A percentile compares a stretch with the other conserved stretches of the same genome.
phyloP scores from a whole-genome alignment of 2,113 vertebrate species.

The Saimiri boliviensis region DNA sequence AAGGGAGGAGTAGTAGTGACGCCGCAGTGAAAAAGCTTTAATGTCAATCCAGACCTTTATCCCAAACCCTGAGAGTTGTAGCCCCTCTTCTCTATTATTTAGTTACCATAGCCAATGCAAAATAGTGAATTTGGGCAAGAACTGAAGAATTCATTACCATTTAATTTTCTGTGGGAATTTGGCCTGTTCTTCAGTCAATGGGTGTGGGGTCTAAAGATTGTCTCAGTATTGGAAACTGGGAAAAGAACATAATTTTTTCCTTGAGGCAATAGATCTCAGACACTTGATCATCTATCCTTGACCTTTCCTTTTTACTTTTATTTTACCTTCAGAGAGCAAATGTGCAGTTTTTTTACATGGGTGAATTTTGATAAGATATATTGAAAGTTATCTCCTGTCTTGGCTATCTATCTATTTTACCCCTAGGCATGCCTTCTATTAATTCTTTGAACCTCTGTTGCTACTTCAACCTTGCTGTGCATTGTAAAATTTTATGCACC shows the following conservation, averaged over 20 bases:
- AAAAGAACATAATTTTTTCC: not conserved
- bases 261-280: not conserved
- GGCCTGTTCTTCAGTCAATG: not conserved
- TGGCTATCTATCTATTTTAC: not conserved
- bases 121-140: not conserved
- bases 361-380: not conserved
- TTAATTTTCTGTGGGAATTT: not conserved
- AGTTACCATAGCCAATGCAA: not conserved
- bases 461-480: not conserved
- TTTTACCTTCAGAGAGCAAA: too few relatives aligned
- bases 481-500: not conserved
- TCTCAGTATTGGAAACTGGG: not conserved
- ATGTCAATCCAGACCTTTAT: not conserved
- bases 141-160: not conserved
- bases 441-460: not conserved
- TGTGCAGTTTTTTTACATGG: too few relatives aligned
- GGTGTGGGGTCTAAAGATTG: not conserved
- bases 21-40: not conserved
- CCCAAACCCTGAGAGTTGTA: not conserved
- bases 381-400: not conserved
- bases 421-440: not conserved
- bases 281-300: not conserved
- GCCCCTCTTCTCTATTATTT: not conserved
- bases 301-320: not conserved
- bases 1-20: not conserved